Evolutionary conservation across 2,797 vertebrate species (phyloP), one percentile per base, ranked within the genome.

Genomic region (Sparus aurata): DNA sequence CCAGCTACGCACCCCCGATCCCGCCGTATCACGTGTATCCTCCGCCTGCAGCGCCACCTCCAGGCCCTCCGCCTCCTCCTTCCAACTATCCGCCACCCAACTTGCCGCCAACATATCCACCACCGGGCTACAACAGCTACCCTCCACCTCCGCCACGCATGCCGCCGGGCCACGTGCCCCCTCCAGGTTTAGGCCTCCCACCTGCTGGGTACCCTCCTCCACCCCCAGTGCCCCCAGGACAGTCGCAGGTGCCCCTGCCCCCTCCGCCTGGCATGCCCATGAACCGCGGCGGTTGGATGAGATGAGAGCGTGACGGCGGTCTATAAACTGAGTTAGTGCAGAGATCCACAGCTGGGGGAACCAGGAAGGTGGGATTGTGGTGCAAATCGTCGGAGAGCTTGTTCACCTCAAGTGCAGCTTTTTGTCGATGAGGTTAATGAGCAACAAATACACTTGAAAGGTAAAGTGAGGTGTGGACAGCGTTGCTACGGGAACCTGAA

Each of bases 191-290:
- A 77, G 97, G 96, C 20, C 95, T 99, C 55, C 98, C 97, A 0
- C 97, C 97, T 0, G 88, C 96, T 5, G 97, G 94, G 70, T 99
- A 98, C 83, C 97, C 97, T 1, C 98, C 97, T 1, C 98, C 97
- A 0, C 94, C 96, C 0, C 94, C 97, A 0, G 97, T 96, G 2
- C 97, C 97, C 68, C 97, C 97, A 13, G 97, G 97, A 46, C 98
- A 99, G 90, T 93, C 97, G 0, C 97, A 97, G 20, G 97, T 97
- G 13, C 97, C 97, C 45, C 95, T 98, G 47, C 98, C 97, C 0
- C 97, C 96, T 0, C 97, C 97, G 0, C 97, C 97, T 0, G 97
- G 96, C 72, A 97, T 99, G 97, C 97, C 97, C 1, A 91, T 99
- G 72, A 98, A 97, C 70, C 96, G 96, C 1, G 96, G 97, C 1